Base-by-base conservation (phyloP, 2,888 invertebrate genomes). In the Aethes cnicana region DNA sequence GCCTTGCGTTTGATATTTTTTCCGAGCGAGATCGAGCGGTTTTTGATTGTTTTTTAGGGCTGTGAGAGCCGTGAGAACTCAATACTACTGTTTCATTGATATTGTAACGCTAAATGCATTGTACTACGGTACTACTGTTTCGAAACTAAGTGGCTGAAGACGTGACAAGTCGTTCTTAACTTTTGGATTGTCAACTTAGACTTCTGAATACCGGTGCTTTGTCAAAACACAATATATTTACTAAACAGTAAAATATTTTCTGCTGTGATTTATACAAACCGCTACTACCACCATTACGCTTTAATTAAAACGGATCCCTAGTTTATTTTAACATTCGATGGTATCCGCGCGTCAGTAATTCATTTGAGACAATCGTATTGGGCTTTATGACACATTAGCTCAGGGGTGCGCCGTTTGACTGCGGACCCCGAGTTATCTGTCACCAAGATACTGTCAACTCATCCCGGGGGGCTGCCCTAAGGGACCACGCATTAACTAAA, bases 341-440 rank as follows among this genome's bases (percentile, higher is more conserved):
- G 20, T 52, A 52, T 52, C 46, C 35, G 53, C 39, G 46, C 54
- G 36, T 61, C 66, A 66, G 71, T 79, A 75, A 77, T 73, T 81
- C 77, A 79, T 73, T 72, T 69, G 80, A 77, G 77, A 81, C 81
- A 79, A 84, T 84, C 74, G 76, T 74, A 72, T 76, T 72, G 69
- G 78, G 81, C 80, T 82, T 86, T 87, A 85, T 85, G 85, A 86
- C 83, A 80, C 84, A 84, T 87, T 84, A 84, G 74, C 61, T 63
- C 59, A 62, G 68, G 74, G 76, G 73, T 71, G 63, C 59, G 63
- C 46, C 39, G 47, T 56, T 58, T 52, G 63, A 56, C 53, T 48
- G 59, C 57, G 64, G 65, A 68, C 73, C 77, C 77, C 70, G 59
- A 62, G 77, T 72, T 81, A 81, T 81, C 82, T 77, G 78, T 83